Conservation (phyloP, 2,888 invertebrate species). For the Tupiocoris notatus region DNA sequence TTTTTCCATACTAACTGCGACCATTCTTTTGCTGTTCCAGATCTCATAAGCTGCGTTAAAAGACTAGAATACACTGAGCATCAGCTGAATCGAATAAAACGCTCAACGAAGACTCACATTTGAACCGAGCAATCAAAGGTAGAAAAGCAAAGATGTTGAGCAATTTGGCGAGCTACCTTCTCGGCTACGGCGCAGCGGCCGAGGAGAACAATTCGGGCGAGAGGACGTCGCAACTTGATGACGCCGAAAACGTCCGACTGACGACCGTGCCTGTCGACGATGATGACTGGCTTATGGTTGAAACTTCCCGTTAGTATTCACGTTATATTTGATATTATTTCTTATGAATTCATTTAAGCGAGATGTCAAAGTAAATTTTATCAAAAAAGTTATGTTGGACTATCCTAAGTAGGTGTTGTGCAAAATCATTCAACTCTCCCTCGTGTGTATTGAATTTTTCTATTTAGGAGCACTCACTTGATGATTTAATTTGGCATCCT, state of each 20-base stretch:
- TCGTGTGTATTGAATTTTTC: no score
- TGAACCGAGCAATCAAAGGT: neutral
- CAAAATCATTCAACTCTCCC: no score
- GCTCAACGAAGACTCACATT: neutral
- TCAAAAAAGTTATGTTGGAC: no score
- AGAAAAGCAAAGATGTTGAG: conserved; percentile 58
- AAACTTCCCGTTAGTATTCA: conserved; percentile 53
- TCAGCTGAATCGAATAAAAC: neutral
- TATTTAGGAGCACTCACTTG: no score
- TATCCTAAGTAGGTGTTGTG: no score
- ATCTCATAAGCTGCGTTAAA: neutral
- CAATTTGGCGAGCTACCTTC: conserved; percentile 61
- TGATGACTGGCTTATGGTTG: conserved; percentile 62
- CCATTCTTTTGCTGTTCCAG: neutral
- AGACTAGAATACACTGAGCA: neutral
- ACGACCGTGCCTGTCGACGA: conserved; percentile 54
- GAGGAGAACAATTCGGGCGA: conserved; percentile 38
- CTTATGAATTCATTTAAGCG: neutral
- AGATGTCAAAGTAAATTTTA: no score
- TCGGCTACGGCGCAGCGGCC: conserved; percentile 54
- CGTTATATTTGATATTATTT: neutral
- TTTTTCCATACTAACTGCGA: neutral
- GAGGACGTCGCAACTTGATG: neutral
- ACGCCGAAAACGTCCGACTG: conserved; percentile 51
- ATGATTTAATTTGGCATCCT: no score